Percentiles rank a stretch among this genome's conserved stretches.
Conservation (phyloP, 2,888 invertebrate genomes). For the Drosophila maculinotata region DNA sequence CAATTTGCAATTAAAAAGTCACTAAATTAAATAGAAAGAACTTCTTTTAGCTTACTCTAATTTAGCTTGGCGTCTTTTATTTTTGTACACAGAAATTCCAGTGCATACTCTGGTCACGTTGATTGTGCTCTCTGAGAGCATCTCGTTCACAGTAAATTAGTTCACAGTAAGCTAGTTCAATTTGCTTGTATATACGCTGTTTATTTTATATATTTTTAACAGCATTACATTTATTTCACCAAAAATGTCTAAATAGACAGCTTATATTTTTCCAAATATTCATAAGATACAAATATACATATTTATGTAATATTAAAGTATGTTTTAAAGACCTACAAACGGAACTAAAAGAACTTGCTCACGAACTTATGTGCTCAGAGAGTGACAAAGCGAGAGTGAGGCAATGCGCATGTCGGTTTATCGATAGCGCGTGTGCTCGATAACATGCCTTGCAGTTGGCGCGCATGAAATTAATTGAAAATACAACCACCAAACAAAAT, state of each 20-base stretch:
- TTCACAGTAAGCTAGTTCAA: conserved; percentile 31
- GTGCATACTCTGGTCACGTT: conserved; percentile 37
- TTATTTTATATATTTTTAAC: background rate
- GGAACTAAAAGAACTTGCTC: conserved; percentile 9
- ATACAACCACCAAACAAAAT: background rate
- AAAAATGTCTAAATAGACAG: too few relatives aligned
- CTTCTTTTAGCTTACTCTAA: background rate
- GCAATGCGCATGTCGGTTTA: conserved; percentile 42
- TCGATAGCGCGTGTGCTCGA: conserved; percentile 41
- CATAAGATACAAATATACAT: too few relatives aligned
- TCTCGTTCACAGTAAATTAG: too few relatives aligned
- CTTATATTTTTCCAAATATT: too few relatives aligned
- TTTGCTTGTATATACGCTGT: background rate
- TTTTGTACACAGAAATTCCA: conserved; percentile 5
- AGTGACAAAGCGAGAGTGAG: background rate
- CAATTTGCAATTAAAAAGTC: background rate
- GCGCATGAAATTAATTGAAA: conserved; percentile 24
- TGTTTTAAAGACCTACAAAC: too few relatives aligned
- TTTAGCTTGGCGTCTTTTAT: conserved; percentile 2
- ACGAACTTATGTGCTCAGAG: background rate
- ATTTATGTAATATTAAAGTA: too few relatives aligned
- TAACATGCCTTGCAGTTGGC: conserved; percentile 24
- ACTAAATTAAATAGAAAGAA: background rate
- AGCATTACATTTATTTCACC: background rate
- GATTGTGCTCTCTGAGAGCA: background rate